Percentiles rank a stretch among this genome's conserved stretches.
phyloP scores from a whole-genome alignment of 2,888 invertebrate species.

The Petrolisthes manimaculis region DNA sequence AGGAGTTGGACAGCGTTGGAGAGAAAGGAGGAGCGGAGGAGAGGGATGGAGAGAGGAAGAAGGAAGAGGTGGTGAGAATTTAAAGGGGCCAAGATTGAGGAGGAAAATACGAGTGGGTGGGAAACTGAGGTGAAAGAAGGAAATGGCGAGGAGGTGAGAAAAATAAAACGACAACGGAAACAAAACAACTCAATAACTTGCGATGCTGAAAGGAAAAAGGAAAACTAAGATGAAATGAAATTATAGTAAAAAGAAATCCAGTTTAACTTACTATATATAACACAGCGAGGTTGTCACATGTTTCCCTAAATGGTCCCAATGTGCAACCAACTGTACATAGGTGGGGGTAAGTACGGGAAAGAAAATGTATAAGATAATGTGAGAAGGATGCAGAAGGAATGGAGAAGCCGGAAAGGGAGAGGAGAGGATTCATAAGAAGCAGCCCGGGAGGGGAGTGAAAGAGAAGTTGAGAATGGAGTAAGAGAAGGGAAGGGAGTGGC shows the following conservation, averaged over 20 bases:
- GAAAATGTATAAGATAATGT: background rate
- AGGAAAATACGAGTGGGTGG: background rate
- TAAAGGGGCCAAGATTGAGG: background rate
- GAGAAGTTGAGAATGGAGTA: background rate
- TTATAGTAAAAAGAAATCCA: background rate
- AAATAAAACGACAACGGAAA: conserved; percentile 8
- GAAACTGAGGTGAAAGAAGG: background rate
- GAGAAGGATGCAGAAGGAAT: background rate
- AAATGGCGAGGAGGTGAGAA: background rate
- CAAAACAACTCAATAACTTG: background rate
- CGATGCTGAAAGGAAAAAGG: conserved; percentile 4
- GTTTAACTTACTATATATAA: background rate
- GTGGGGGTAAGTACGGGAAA: background rate
- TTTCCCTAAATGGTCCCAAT: too few relatives aligned
- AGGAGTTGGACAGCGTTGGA: background rate
- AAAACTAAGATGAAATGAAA: background rate
- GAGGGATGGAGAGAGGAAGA: conserved; percentile 21
- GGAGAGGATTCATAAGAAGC: background rate
- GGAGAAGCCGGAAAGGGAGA: background rate
- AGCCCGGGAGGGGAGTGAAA: background rate
- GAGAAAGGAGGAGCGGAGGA: conserved; percentile 5
- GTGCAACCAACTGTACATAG: background rate
- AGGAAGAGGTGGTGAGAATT: background rate
- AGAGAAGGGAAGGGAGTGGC: background rate
- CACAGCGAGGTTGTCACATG: too few relatives aligned